phyloP scores from a whole-genome alignment of 2,888 invertebrate species.

The Timema cristinae region DNA sequence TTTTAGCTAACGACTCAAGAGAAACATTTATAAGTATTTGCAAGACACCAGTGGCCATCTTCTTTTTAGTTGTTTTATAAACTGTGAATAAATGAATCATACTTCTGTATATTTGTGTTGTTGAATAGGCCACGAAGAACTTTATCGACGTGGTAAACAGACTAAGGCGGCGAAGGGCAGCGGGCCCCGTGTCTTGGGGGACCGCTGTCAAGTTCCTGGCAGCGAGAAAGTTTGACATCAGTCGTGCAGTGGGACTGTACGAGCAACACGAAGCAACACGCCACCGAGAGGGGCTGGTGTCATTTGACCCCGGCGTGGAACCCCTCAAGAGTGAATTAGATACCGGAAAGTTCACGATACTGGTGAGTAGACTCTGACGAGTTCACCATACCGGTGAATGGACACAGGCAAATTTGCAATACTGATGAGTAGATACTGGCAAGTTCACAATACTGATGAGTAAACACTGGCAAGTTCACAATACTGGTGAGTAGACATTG shows the following conservation, averaged over 20 bases:
- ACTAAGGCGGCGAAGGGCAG: conserved; percentile 49
- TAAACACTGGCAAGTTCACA: too few relatives aligned
- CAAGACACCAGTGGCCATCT: too few relatives aligned
- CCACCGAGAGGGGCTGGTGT: conserved; percentile 76
- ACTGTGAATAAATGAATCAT: too few relatives aligned
- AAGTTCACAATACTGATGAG: too few relatives aligned
- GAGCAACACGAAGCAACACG: conserved; percentile 89
- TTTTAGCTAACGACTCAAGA: too few relatives aligned
- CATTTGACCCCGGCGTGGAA: conserved; percentile 78
- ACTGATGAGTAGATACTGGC: too few relatives aligned
- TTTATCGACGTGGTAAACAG: conserved; percentile 74
- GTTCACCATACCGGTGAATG: too few relatives aligned
- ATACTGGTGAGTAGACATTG: too few relatives aligned
- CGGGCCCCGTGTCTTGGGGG: conserved; percentile 68
- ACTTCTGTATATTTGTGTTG: too few relatives aligned
- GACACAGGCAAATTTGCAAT: too few relatives aligned
- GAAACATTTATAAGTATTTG: too few relatives aligned
- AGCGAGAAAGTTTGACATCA: conserved; percentile 92
- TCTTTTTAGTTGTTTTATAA: too few relatives aligned
- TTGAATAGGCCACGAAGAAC: conserved; percentile 79
- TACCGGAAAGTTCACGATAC: conserved; percentile 93
- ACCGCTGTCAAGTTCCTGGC: conserved; percentile 90
- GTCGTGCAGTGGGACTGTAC: conserved; percentile 84
- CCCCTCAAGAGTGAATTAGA: conserved; percentile 81
- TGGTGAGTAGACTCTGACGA: conserved; percentile 65